These are phyloP conservation scores for Boulengeromyrus knoepffleri DNA, from an alignment of 2,113 vertebrate species.

Conservation along the genomic window DNA sequence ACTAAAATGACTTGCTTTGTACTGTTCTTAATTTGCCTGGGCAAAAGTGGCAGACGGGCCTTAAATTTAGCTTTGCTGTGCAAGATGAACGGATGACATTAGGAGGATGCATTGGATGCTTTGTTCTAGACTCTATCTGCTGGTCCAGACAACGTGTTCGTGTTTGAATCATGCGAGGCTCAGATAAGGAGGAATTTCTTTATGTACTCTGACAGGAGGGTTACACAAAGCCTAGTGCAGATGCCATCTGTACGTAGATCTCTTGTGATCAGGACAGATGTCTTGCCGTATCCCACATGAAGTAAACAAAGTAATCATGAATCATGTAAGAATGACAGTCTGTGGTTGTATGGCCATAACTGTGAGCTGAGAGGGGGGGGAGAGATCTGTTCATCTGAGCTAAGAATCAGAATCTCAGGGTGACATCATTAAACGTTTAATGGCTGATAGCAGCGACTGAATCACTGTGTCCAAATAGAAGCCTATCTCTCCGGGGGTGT, in stretches of 20 bases:
- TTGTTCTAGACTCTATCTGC: constrained; percentile 17
- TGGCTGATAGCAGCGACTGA: neutral
- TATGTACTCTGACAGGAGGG: constrained; percentile 35
- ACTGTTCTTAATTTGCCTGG: neutral
- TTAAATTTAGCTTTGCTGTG: neutral
- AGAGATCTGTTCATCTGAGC: neutral
- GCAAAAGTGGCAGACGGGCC: neutral
- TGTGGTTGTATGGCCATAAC: neutral
- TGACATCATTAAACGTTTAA: neutral
- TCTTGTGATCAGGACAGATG: neutral
- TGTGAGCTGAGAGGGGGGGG: too few species aligned
- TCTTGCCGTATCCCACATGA: neutral
- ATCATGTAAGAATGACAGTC: constrained; percentile 44
- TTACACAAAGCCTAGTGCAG: constrained; percentile 6
- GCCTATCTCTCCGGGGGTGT: neutral
- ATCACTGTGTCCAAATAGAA: neutral
- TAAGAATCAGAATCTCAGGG: neutral
- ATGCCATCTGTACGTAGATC: neutral
- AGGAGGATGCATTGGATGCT: neutral
- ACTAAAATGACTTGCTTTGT: neutral
- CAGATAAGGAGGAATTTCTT: constrained; percentile 30
- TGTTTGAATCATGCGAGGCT: constrained; percentile 28
- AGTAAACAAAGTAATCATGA: constrained; percentile 30
- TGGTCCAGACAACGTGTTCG: neutral
- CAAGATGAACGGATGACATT: neutral